A percentile compares a stretch with the other conserved stretches of the same genome.
These are phyloP conservation scores for Meloidogyne hapla DNA, from an alignment of 1,140 invertebrate species.

Conservation along the genomic window DNA sequence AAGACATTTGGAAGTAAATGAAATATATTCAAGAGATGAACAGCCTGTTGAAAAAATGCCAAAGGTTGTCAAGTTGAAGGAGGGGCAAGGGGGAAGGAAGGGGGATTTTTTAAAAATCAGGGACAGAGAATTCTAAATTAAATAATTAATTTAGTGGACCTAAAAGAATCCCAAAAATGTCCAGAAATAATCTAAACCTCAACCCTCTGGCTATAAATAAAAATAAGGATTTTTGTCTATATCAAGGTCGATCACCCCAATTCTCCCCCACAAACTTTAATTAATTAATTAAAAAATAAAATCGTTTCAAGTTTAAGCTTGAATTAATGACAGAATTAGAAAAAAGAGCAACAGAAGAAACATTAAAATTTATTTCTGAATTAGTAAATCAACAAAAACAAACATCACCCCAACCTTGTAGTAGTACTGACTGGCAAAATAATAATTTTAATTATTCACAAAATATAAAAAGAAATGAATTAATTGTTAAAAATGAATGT, in stretches of 20 bases:
- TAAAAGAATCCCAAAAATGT: no score
- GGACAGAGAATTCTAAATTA: no score
- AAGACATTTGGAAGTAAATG: not conserved
- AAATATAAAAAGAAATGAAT: not conserved
- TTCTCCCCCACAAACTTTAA: not conserved
- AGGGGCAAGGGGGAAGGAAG: not conserved
- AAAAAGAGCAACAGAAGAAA: slow-evolving; percentile 21
- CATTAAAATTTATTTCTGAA: slow-evolving; percentile 25
- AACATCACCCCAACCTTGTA: not conserved
- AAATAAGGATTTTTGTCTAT: no score
- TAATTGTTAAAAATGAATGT: not conserved
- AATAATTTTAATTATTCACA: no score
- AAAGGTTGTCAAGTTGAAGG: no score
- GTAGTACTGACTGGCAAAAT: not conserved
- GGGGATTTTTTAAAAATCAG: slow-evolving; percentile 3
- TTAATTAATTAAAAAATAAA: not conserved
- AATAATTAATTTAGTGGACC: no score
- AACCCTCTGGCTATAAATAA: no score
- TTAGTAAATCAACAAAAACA: slow-evolving; percentile 21
- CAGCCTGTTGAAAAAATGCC: slow-evolving; percentile 25
- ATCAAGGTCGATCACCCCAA: no score
- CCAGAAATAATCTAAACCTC: no score
- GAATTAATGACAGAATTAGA: slow-evolving; percentile 24
- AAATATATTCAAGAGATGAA: not conserved
- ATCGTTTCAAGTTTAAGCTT: slow-evolving; percentile 7